Conservation (phyloP, 1,140 invertebrate species). For the Neoseiulus cucumeris region DNA sequence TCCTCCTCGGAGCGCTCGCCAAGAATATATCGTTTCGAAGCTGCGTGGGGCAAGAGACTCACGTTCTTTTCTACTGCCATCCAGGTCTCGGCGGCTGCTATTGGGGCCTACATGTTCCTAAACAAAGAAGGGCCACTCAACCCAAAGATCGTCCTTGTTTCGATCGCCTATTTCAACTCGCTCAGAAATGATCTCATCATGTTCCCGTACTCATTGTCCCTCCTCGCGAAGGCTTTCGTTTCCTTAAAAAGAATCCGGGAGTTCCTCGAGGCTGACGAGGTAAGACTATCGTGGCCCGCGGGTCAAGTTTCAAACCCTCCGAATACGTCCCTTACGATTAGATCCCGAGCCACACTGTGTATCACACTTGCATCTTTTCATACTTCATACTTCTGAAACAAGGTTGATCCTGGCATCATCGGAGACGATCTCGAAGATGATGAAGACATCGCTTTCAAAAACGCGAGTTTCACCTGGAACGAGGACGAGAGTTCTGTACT, state of each 20-base stretch:
- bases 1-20: no score
- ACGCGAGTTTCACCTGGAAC: constrained; percentile 19
- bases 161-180: not conserved
- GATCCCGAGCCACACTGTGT: no score
- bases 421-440: not conserved
- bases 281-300: not conserved
- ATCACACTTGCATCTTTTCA: no score
- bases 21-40: no score
- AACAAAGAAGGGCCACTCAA: not conserved
- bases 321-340: no score
- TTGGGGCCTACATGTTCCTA: constrained; percentile 1
- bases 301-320: no score
- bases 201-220: not conserved
- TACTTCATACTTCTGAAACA: not conserved
- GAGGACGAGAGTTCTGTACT: constrained; percentile 16
- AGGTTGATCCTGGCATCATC: not conserved
- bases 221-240: not conserved
- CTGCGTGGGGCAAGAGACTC: no score
- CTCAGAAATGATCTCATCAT: not conserved
- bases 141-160: constrained; percentile 1
- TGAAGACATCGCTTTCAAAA: constrained; percentile 15
- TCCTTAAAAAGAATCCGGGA: not conserved
- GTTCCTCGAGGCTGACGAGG: not conserved
- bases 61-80: no score
- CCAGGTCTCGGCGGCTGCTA: not conserved